phyloP scores from a whole-genome alignment of 1,140 invertebrate species.

The Drosophila bipectinata region DNA sequence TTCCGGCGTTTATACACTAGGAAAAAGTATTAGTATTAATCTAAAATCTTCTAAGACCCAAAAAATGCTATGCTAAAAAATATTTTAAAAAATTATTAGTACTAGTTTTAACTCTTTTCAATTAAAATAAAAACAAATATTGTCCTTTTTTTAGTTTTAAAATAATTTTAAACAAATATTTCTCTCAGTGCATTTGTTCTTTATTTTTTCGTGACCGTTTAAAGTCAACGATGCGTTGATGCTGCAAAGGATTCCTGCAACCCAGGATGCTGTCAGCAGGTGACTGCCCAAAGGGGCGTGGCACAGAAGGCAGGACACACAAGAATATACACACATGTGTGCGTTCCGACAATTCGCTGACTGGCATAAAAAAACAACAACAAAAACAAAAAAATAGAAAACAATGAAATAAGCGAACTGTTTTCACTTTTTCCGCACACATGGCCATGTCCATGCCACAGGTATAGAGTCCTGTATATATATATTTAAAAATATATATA shows the following conservation, averaged over 20 bases:
- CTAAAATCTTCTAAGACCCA: background rate
- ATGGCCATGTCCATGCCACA: constrained; percentile 13
- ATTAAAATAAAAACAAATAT: too few relatives aligned
- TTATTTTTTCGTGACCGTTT: constrained; percentile 22
- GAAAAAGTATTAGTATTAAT: background rate
- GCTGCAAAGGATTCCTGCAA: constrained; percentile 43
- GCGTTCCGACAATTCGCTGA: constrained; percentile 36
- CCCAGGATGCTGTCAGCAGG: constrained; percentile 40
- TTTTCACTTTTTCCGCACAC: constrained; percentile 45
- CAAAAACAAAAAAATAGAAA: constrained; percentile 10
- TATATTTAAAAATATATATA: constrained; percentile 8
- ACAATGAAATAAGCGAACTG: constrained; percentile 39
- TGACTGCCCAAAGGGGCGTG: constrained; percentile 48
- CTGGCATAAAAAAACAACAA: constrained; percentile 16
- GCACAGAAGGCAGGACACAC: constrained; percentile 28
- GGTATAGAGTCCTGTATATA: background rate
- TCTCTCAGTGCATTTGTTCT: background rate
- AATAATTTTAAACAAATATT: background rate
- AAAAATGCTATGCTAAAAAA: background rate
- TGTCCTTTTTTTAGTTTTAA: too few relatives aligned
- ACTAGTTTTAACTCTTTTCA: too few relatives aligned
- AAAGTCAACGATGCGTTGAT: constrained; percentile 49
- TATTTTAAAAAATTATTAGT: background rate
- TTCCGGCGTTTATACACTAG: background rate
- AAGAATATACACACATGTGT: constrained; percentile 17